Base-by-base conservation (phyloP, 2,888 invertebrate species). In the Lepidochitona cinerea region DNA sequence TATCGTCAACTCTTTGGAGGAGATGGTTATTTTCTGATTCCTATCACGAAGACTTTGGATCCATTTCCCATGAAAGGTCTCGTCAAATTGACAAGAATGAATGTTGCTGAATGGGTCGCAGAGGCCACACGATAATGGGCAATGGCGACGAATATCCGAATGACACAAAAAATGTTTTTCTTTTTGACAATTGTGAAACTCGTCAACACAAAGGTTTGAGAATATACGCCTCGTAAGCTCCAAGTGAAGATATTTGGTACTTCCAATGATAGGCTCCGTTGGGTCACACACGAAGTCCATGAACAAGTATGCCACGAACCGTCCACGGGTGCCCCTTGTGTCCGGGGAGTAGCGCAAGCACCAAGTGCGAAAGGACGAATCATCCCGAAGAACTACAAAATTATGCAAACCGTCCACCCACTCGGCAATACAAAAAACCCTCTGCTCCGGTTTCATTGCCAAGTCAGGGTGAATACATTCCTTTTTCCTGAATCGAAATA, bases 241-340 rank as follows among this genome's bases (percentile, higher is more conserved):
- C 35, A 66, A 26, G 3, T 26, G 14, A 5, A 66, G n/a, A 26
- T 66, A 66, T 36, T 36, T 35, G 18, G n/a, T 66, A 66, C 66
- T 35, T n/a, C 23, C 37, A 4, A n/a, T 37, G 9, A 37, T 18
- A 14, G 14, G n/a, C 14, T 66, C 66, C 1, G 36, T 36, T 18
- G 66, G 35, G 37, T 66, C 66, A 33, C 66, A 66, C 5, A 37
- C 66, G 37, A 66, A 66, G 23, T 66, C 66, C 66, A 66, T 66
- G 66, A 66, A 66, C 37, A 66, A 66, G 29, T 66, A 66, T 12
- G 66, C 66, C 3, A 9, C 35, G 1, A 23, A 36, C 3, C 23
- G 18, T 2, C 12, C 59, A 14, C 26, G 12, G 29, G 23, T 32
- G 59, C 32, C 9, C 7, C 23, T 23, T 23, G 26, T 32, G 41